Evolutionary conservation across 2,113 vertebrate species (phyloP).

Genomic region (Glareola pratincola): DNA sequence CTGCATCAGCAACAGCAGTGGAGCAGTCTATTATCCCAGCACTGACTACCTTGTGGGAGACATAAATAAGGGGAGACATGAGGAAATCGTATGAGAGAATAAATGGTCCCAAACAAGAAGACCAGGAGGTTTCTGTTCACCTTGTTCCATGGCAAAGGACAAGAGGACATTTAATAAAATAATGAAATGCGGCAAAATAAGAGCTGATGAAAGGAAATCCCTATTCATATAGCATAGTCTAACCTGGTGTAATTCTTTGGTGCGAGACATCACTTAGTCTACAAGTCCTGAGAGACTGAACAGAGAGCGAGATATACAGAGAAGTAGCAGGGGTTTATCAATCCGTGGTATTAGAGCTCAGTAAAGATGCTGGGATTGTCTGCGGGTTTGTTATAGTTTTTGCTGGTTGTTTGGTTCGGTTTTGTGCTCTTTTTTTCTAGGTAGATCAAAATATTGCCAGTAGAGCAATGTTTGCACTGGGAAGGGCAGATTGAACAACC

Average conservation of each 20-base stretch:
- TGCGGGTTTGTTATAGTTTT: not conserved
- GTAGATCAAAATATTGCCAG: not conserved
- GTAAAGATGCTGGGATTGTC: not conserved
- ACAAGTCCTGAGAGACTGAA: not conserved
- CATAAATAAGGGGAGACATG: not conserved
- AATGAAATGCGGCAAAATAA: not conserved
- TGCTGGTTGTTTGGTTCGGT: not conserved
- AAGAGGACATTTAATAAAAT: not conserved
- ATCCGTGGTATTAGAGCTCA: not conserved
- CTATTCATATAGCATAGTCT: not conserved
- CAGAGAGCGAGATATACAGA: not conserved
- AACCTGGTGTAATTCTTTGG: not conserved
- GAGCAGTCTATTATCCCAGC: not conserved
- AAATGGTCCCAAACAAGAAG: not conserved
- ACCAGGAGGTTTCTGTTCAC: not conserved
- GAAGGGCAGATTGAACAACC: not conserved
- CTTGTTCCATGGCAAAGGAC: not conserved
- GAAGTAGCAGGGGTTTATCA: not conserved
- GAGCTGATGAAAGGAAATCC: not conserved
- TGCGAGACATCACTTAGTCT: not conserved
- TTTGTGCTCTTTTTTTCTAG: not conserved
- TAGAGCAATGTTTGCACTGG: not conserved
- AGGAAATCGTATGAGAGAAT: not conserved
- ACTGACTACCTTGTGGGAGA: not conserved
- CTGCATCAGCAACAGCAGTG: not conserved